These are phyloP conservation scores for Sinocyclocheilus maitianheensis DNA, from an alignment of 2,113 vertebrate species.

Conservation along the genomic window DNA sequence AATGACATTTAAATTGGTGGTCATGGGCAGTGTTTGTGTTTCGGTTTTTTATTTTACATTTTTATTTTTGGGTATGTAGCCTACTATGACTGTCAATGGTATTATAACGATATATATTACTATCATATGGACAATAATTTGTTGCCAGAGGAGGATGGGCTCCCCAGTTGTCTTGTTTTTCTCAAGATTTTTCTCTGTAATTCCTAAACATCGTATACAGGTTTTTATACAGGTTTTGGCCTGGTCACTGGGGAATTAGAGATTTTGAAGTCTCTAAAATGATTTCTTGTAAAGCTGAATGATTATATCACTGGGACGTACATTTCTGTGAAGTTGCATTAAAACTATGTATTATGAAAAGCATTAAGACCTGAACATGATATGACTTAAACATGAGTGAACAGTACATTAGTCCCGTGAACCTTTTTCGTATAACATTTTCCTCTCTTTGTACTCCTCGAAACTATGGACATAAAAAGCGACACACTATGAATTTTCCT, in stretches of 20 bases:
- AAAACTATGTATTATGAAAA: not conserved
- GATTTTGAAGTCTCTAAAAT: not conserved
- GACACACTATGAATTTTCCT: not conserved
- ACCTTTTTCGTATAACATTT: not conserved
- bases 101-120: too few relatives aligned
- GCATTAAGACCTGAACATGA: not conserved
- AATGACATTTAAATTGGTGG: not conserved
- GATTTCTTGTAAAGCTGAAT: not conserved
- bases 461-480: not conserved
- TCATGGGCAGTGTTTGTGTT: not conserved
- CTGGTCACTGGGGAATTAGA: not conserved
- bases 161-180: not conserved
- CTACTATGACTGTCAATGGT: not conserved
- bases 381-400: not conserved
- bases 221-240: not conserved
- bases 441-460: not conserved
- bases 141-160: not conserved
- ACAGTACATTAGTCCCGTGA: not conserved
- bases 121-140: not conserved
- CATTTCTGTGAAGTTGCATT: not conserved
- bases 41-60: not conserved
- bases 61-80: not conserved
- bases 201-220: not conserved
- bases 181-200: not conserved
- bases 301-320: not conserved